A percentile compares a stretch with the other conserved stretches of the same genome.
These are phyloP conservation scores for Aldrovandia affinis DNA, from an alignment of 2,797 vertebrate species.

Conservation along the genomic window DNA sequence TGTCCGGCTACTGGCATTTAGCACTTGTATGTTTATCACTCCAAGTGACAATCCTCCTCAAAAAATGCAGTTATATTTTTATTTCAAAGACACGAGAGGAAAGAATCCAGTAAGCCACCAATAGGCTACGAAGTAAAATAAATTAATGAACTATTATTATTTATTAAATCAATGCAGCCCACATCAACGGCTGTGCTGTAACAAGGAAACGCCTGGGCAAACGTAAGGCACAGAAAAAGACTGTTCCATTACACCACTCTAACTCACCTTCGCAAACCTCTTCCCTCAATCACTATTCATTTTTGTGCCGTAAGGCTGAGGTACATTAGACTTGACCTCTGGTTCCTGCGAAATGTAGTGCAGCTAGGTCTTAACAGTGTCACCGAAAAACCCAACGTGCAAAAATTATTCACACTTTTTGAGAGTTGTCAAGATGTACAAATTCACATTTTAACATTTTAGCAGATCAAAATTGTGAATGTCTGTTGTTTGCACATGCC, in stretches of 20 bases:
- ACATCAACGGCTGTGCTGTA: background rate
- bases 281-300: background rate
- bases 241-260: background rate
- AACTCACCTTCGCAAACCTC: background rate
- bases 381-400: too few relatives aligned
- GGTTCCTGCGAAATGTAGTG: background rate
- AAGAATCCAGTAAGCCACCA: background rate
- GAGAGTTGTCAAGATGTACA: too few relatives aligned
- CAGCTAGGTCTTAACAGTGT: background rate
- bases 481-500: too few relatives aligned
- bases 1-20: too few relatives aligned
- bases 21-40: too few relatives aligned
- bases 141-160: too few relatives aligned
- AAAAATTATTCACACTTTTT: too few relatives aligned
- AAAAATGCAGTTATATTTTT: too few relatives aligned
- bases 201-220: background rate
- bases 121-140: background rate
- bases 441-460: too few relatives aligned
- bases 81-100: background rate
- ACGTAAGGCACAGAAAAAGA: background rate
- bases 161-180: background rate
- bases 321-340: background rate
- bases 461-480: too few relatives aligned
- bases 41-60: too few relatives aligned
- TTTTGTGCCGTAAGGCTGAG: background rate